Evolutionary conservation across 2,113 vertebrate species (phyloP), one percentile per base, ranked within the genome.

Genomic region (Saccopteryx leptura): DNA sequence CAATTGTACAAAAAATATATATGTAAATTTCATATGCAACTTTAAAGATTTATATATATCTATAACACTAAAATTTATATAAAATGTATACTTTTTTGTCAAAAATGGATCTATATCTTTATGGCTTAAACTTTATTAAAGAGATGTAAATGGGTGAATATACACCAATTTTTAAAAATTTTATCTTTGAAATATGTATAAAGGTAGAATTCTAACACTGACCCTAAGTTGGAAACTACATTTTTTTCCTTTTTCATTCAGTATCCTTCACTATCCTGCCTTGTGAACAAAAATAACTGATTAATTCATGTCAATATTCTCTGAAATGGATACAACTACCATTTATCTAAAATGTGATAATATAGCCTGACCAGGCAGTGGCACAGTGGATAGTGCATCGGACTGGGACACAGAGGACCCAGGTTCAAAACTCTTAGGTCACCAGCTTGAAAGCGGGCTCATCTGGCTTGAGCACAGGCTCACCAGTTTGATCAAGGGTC

Each of bases 171-270:
- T 66, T 79, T 33, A 2, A 68, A 90, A 82, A 88, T 12, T 60
- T 72, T 48, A 15, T 63, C 93, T 66, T 91, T 91, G 33, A 84
- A 31, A 60, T 90, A 58, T 75, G 69, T 76, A n/a, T 80, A 65
- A 26, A 90, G n/a, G 46, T 11, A 95, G 33, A 90, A 94, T 21
- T 90, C 28, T 72, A 74, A 72, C 28, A 79, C 21, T 19, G 9
- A 24, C 82, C 46, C 28, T 79, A 89, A 88, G 23, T 52, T 72
- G 52, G 3, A 46, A 39, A 66, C 2, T 61, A 12, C 68, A 89
- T 69, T 18, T 28, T 11, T 24, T 48, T 0, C 1, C 76, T 5
- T 66, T 95, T 71, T 71, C 28, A 74, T 61, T 96, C 18, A 61
- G 9, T 80, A 79, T 66, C 6, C 7, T 94, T 88, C 31, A 56